phyloP scores from a whole-genome alignment of 2,113 vertebrate genomes.

The Lycocorax pyrrhopterus region DNA sequence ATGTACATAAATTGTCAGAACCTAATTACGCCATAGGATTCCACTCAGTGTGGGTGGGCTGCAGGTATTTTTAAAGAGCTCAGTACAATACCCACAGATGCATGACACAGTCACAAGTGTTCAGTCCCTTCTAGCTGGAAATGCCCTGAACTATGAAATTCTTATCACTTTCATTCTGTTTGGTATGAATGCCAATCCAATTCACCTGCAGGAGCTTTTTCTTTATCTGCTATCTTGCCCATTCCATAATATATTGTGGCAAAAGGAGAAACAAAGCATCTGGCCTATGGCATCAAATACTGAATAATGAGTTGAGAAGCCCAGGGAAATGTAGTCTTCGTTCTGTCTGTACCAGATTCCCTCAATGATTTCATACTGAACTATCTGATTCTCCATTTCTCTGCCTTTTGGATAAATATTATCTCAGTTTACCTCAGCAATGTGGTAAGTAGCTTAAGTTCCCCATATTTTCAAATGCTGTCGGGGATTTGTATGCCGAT shows the following conservation, averaged over 20 bases:
- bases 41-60: neutral
- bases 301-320: neutral
- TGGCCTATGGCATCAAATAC: neutral
- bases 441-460: neutral
- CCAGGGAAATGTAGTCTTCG: neutral
- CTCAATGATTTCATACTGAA: neutral
- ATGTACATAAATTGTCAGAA: neutral
- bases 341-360: neutral
- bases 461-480: neutral
- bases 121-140: neutral
- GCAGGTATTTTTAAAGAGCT: neutral
- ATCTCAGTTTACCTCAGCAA: neutral
- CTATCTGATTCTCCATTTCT: neutral
- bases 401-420: neutral
- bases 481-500: neutral
- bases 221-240: neutral
- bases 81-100: neutral
- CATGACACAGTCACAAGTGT: fast-evolving
- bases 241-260: neutral
- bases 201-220: neutral
- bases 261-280: neutral
- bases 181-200: neutral
- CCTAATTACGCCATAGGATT: neutral
- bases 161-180: neutral
- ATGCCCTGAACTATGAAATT: neutral